phyloP scores from a whole-genome alignment of 2,888 invertebrate species.

The Graphium colonna region DNA sequence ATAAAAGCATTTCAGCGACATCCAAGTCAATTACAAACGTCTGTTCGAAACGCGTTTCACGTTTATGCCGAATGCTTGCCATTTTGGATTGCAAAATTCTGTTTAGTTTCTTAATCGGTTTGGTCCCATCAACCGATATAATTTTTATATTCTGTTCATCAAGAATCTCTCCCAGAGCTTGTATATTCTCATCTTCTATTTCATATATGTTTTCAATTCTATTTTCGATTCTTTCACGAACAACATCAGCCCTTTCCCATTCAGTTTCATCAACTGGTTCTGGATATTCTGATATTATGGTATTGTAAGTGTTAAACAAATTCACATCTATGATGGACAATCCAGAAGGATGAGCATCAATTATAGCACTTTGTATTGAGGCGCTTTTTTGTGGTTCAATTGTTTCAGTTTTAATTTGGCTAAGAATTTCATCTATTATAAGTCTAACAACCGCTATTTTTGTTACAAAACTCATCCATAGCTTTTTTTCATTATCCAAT shows the following conservation, averaged over 20 bases:
- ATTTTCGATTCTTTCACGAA: constrained; percentile 59
- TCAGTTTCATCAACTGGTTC: constrained; percentile 65
- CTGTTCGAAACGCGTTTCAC: constrained; percentile 77
- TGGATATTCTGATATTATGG: constrained; percentile 62
- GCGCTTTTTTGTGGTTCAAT: constrained; percentile 29
- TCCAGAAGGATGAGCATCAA: constrained; percentile 65
- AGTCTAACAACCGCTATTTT: constrained; percentile 50
- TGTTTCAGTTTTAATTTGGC: constrained; percentile 31
- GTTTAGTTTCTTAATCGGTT: constrained; percentile 48
- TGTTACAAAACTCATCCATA: constrained; percentile 52
- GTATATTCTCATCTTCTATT: constrained; percentile 63
- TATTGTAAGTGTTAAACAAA: constrained; percentile 53
- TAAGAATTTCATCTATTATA: constrained; percentile 53
- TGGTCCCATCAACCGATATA: constrained; percentile 59
- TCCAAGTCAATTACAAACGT: constrained; percentile 73
- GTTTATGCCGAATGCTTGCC: constrained; percentile 57
- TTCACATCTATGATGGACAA: constrained; percentile 52
- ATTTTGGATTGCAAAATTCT: constrained; percentile 47
- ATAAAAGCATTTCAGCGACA: constrained; percentile 78
- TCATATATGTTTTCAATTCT: constrained; percentile 68
- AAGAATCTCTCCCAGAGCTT: constrained; percentile 52
- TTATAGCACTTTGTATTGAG: constrained; percentile 59
- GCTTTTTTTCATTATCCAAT: constrained; percentile 38
- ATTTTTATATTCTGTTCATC: constrained; percentile 66
- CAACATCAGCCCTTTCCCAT: constrained; percentile 74